Percentiles rank a stretch among this genome's conserved stretches.
phyloP scores from a whole-genome alignment of 92 coral and sea anemone genomes.

The Paramuricea clavata region DNA sequence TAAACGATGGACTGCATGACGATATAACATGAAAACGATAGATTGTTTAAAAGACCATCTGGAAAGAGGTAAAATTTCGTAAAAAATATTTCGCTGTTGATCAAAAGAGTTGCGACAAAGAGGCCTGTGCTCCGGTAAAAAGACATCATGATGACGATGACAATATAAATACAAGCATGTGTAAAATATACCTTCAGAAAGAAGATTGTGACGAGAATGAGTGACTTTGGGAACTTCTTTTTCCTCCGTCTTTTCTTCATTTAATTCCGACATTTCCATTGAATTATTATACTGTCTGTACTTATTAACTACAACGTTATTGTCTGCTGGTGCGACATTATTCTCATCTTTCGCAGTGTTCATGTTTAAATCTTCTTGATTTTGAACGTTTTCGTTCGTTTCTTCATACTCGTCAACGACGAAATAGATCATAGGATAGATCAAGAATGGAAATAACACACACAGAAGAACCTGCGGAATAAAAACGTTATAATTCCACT shows the following conservation, averaged over 20 bases:
- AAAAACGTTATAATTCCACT: too few species aligned
- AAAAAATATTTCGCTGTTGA: too few species aligned
- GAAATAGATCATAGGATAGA: constrained; percentile 87
- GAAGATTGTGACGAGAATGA: constrained; percentile 32
- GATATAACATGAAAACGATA: too few species aligned
- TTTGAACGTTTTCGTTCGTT: constrained; percentile 58
- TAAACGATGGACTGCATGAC: too few species aligned
- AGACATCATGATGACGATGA: too few species aligned
- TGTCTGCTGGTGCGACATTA: background rate
- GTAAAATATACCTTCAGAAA: constrained; percentile 23
- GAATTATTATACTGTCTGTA: constrained; percentile 4
- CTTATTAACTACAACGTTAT: background rate
- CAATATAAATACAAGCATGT: too few species aligned
- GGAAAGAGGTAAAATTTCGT: too few species aligned
- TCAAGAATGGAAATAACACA: constrained; percentile 76
- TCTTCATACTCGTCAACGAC: constrained; percentile 92
- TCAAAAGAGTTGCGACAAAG: too few species aligned
- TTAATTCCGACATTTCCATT: constrained; percentile 24
- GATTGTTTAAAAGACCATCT: too few species aligned
- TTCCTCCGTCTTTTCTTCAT: background rate
- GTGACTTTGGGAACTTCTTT: background rate
- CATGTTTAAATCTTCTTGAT: constrained; percentile 64
- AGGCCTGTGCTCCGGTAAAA: too few species aligned
- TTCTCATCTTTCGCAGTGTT: constrained; percentile 9
- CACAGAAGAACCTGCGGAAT: constrained; percentile 75